These are phyloP conservation scores for Kuschelorhynchus macadamiae DNA, from an alignment of 2,888 invertebrate genomes.

Conservation along the genomic window DNA sequence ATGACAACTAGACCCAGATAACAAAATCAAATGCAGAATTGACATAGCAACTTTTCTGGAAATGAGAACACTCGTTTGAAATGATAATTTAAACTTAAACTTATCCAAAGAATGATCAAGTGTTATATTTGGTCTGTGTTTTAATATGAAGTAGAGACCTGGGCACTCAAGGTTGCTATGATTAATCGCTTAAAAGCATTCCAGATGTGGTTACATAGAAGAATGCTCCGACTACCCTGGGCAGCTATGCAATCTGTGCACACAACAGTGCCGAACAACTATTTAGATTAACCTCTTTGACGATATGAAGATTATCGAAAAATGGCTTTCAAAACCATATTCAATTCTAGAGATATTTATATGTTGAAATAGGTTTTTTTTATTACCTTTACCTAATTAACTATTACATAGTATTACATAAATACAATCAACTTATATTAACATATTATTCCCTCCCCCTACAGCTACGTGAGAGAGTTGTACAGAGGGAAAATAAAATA, in stretches of 20 bases:
- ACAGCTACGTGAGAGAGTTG: too few species aligned
- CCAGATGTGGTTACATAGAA: conserved; percentile 2
- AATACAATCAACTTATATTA: too few species aligned
- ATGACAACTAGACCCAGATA: not conserved
- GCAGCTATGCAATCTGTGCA: not conserved
- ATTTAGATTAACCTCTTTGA: not conserved
- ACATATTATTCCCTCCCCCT: too few species aligned
- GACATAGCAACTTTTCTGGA: not conserved
- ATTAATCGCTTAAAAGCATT: not conserved
- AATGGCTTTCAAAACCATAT: too few species aligned
- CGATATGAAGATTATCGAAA: too few species aligned
- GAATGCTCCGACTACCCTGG: conserved; percentile 7
- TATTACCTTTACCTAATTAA: too few species aligned
- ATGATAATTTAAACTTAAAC: not conserved
- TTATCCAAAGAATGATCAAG: not conserved
- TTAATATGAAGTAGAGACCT: not conserved
- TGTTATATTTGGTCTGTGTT: conserved; percentile 10
- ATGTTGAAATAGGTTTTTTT: too few species aligned
- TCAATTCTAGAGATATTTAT: too few species aligned
- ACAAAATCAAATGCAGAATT: not conserved
- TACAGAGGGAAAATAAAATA: too few species aligned
- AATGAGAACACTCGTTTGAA: not conserved
- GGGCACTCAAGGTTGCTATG: not conserved
- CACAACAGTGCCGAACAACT: not conserved
- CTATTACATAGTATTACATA: too few species aligned